Base-by-base conservation (phyloP, 2,888 invertebrate species). In the Cerastoderma edule region DNA sequence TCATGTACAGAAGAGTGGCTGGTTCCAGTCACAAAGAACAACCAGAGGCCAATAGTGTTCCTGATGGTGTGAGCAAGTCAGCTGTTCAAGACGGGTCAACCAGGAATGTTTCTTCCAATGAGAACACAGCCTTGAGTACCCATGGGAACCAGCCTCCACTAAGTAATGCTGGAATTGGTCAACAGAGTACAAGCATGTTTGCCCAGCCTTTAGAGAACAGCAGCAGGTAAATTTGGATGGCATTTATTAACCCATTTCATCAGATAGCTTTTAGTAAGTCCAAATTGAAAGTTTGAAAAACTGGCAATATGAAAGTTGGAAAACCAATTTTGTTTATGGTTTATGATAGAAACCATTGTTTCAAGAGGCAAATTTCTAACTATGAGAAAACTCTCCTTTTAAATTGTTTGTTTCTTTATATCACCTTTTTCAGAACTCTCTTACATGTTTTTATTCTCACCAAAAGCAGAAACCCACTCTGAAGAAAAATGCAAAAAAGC, bases 1-100 rank as follows among this genome's bases (percentile, higher is more conserved):
- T 85, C 8, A 83, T 84, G 53, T 89, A 85, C 68, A 85, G 84
- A 65, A 69, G 64, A 39, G 35, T 79, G 19, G 39, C 72, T 39
- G 60, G 39, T 39, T 10, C 60, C 39, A 5, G 39, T n/a, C 60
- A 32, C 6, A 60, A 39, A 33, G 60, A 60, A 22, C 28, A 60
- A 28, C 24, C 10, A 27, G 24, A 27, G 2, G 0, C 4, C 5
- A 39, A 44, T 22, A 60, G 22, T 39, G 22, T 39, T 2, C 13
- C 39, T 39, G 60, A 60, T 8, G 27, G 10, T 6, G n/a, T 39
- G 24, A 22, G 10, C 27, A 32, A 39, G 22, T 16, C 30, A 30
- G n/a, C 24, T 2, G 60, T 35, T 19, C 27, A 22, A 1, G 39
- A 24, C 10, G 24, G 27, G 10, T 24, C 60, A 16, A 24, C 10